Conservation (phyloP, 2,888 invertebrate genomes). For the Galerucella calmariensis region DNA sequence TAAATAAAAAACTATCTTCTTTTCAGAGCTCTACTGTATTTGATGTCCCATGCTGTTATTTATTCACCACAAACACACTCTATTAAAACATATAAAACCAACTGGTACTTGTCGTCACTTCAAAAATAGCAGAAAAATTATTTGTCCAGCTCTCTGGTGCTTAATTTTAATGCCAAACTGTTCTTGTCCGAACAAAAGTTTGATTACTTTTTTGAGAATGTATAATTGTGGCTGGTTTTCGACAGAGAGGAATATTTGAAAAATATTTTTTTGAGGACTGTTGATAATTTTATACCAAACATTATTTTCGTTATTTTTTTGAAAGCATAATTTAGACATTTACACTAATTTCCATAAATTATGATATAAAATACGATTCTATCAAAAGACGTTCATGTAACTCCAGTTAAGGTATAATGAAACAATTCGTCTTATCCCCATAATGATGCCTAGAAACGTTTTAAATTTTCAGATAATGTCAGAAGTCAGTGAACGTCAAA, state of each 20-base stretch:
- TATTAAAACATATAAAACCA: slow-evolving; percentile 22
- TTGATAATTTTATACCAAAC: neutral
- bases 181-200: slow-evolving; percentile 12
- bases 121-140: slow-evolving; percentile 25
- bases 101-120: slow-evolving; percentile 13
- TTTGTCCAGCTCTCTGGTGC: neutral
- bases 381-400: neutral
- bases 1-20: neutral
- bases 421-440: neutral
- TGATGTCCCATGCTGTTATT: slow-evolving; percentile 26
- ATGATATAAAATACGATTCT: neutral
- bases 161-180: slow-evolving; percentile 8
- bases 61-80: slow-evolving; percentile 19
- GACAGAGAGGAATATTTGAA: neutral
- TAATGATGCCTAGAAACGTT: neutral
- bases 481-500: neutral
- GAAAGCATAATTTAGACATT: neutral
- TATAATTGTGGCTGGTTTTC: slow-evolving; percentile 4
- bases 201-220: slow-evolving; percentile 11
- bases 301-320: neutral
- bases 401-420: neutral
- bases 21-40: neutral
- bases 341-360: slow-evolving; percentile 4
- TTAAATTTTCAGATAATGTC: neutral
- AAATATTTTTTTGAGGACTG: neutral